Evolutionary conservation across 2,888 invertebrate species (phyloP).

Genomic region (Osmoderma eremita): DNA sequence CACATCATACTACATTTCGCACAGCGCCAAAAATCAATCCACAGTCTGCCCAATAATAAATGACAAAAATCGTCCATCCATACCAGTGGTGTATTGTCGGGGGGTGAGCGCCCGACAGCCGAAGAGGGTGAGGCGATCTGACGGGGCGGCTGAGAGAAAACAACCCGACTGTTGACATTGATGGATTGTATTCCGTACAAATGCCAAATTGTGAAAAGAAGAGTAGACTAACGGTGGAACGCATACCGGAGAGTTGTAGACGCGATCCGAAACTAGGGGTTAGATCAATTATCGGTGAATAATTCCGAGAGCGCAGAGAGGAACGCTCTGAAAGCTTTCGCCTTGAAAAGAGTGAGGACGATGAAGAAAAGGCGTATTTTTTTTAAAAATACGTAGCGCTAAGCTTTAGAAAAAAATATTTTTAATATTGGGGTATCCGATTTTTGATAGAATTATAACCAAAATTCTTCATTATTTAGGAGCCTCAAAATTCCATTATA

Average conservation of each 20-base stretch:
- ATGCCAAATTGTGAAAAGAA: conserved; percentile 67
- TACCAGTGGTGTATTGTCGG: conserved; percentile 64
- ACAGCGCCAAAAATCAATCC: conserved; percentile 62
- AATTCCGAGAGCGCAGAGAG: conserved; percentile 39
- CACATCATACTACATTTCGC: conserved; percentile 61
- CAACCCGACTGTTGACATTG: conserved; percentile 66
- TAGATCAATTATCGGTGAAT: conserved; percentile 61
- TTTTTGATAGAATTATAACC: too few species aligned
- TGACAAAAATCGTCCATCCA: conserved; percentile 66
- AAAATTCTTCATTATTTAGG: too few species aligned
- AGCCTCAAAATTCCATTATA: too few species aligned
- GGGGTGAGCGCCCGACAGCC: conserved; percentile 53
- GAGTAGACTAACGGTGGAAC: conserved; percentile 61
- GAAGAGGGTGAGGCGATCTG: conserved; percentile 54
- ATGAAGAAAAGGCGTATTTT: conserved; percentile 16
- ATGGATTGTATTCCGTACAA: conserved; percentile 67
- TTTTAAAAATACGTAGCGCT: conserved; percentile 7
- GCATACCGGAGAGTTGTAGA: conserved; percentile 61
- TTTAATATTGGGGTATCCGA: conserved; percentile 2
- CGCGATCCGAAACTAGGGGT: conserved; percentile 57
- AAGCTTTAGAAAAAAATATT: neutral
- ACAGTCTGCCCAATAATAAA: conserved; percentile 63
- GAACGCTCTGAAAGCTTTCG: conserved; percentile 33
- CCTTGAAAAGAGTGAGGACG: conserved; percentile 27
- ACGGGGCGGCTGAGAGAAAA: conserved; percentile 62